Base-by-base conservation (phyloP, 1,140 invertebrate genomes). In the Macrobrachium rosenbergii region DNA sequence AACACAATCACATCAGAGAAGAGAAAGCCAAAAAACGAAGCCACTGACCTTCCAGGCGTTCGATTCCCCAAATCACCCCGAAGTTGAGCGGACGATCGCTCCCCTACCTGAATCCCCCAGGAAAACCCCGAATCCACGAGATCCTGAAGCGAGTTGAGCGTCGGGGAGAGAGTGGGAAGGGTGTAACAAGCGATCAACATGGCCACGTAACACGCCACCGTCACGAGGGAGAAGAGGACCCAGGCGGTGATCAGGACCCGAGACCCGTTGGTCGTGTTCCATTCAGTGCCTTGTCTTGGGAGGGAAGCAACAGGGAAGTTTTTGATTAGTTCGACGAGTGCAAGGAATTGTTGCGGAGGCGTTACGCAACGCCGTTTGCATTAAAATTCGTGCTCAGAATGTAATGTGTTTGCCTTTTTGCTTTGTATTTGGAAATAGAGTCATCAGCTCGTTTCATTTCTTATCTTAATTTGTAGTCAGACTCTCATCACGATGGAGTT, bases 161-260 rank as follows among this genome's bases (percentile, higher is more conserved):
- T 86, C 17, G 77, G 84, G 0, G 84, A 86, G 62, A 86, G 84
- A 2, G 77, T 79, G 0, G 84, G 84, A 21, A 86, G 77, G 5
- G 84, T 80, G 52, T 80, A 73, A 43, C 64, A 86, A 28, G 84
- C 84, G 16, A 77, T 86, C n/a, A 86, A 63, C 84, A 86, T 86
- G 58, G 84, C 84, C 64, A 86, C 77, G 23, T 86, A 86, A 14
- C 77, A 86, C 16, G 64, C 43, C 21, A 86, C n/a, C 11, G 78
- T 86, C 62, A 86, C 84, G 19, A 86, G 52, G 11, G 84, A 80
- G 77, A 86, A 86, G 10, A 86, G 16, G 2, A 86, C 37, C 84
- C 84, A 86, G 2, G 73, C 19, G 5, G 64, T 63, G 6, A 81
- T 64, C 64, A 86, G 19, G 2, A 73, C 58, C 0, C 77, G 76